Evolutionary conservation across 2,113 vertebrate genomes (phyloP).

Genomic region (Scalopus aquaticus): DNA sequence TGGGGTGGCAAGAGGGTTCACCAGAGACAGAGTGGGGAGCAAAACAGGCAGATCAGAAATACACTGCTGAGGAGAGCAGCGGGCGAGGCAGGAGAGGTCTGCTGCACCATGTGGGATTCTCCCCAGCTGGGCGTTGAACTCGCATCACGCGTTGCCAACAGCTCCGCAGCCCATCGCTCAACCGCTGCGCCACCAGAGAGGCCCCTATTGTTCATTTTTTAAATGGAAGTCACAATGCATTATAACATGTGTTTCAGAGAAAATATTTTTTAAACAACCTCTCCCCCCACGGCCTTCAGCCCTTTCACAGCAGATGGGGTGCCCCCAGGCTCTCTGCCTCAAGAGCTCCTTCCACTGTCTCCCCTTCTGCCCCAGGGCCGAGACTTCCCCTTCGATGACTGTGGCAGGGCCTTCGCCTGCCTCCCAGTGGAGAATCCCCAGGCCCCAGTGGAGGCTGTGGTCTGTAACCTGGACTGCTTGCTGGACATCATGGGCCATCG

Average conservation of each 20-base stretch:
- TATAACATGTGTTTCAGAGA: background rate
- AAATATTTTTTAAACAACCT: background rate
- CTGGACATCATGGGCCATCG: slow-evolving; percentile 87
- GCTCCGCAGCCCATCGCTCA: no score
- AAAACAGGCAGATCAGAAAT: no score
- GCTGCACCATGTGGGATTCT: no score
- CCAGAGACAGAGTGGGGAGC: no score
- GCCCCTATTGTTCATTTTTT: no score
- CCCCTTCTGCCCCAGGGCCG: slow-evolving; percentile 86
- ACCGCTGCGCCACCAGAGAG: no score
- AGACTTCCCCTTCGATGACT: slow-evolving; percentile 95
- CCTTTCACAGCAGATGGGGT: background rate
- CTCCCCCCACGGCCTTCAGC: background rate
- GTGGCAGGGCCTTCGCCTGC: slow-evolving; percentile 94
- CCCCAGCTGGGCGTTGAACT: no score
- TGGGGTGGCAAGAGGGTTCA: no score
- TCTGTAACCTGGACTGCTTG: slow-evolving; percentile 93
- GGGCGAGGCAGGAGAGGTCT: no score
- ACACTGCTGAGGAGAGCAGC: no score
- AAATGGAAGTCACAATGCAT: no score
- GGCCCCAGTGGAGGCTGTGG: slow-evolving; percentile 85
- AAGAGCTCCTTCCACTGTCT: rapidly evolving
- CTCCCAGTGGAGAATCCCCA: slow-evolving; percentile 84
- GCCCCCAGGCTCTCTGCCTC: background rate
- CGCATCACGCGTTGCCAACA: no score